A percentile compares a stretch with the other conserved stretches of the same genome.
Conservation (phyloP, 2,797 vertebrate species). For the Spea hammondii region DNA sequence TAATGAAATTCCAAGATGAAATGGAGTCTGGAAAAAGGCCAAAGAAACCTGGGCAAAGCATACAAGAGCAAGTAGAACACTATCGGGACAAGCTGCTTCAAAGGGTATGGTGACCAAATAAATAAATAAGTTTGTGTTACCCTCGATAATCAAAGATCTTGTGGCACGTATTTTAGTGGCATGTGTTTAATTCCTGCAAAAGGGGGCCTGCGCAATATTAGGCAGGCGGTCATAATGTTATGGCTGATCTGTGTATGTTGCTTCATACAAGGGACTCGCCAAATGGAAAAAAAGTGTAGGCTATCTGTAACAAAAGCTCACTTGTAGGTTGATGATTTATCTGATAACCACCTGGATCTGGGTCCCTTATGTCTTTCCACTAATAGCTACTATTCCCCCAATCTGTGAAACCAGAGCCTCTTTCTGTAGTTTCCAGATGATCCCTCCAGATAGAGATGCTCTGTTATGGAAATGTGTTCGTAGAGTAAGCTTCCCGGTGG, state of each 20-base stretch:
- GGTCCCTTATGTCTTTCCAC: slow-evolving; percentile 31
- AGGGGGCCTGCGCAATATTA: too few species aligned
- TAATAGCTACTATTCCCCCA: slow-evolving; percentile 30
- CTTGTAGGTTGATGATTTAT: slow-evolving; percentile 36
- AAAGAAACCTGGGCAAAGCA: slow-evolving; percentile 91
- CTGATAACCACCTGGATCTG: slow-evolving; percentile 36
- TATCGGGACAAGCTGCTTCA: slow-evolving; percentile 96
- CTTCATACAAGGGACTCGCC: too few species aligned
- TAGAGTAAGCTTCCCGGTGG: slow-evolving; percentile 9
- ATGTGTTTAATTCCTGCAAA: background rate
- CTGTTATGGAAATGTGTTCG: slow-evolving; percentile 34
- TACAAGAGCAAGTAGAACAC: slow-evolving; percentile 97
- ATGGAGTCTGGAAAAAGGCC: slow-evolving; percentile 95
- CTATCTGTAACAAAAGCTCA: slow-evolving; percentile 32
- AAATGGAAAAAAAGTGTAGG: slow-evolving; percentile 13
- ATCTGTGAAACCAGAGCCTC: slow-evolving; percentile 30
- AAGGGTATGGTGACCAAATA: slow-evolving; percentile 73
- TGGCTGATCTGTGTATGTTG: background rate
- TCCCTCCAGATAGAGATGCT: slow-evolving; percentile 11
- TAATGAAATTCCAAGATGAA: slow-evolving; percentile 99
- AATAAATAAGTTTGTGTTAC: too few species aligned
- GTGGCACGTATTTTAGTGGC: background rate
- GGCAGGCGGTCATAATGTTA: too few species aligned
- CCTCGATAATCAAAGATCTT: too few species aligned
- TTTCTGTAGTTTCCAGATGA: slow-evolving; percentile 17